Evolutionary conservation across 2,113 vertebrate species (phyloP).

Genomic region (Entosphenus tridentatus): DNA sequence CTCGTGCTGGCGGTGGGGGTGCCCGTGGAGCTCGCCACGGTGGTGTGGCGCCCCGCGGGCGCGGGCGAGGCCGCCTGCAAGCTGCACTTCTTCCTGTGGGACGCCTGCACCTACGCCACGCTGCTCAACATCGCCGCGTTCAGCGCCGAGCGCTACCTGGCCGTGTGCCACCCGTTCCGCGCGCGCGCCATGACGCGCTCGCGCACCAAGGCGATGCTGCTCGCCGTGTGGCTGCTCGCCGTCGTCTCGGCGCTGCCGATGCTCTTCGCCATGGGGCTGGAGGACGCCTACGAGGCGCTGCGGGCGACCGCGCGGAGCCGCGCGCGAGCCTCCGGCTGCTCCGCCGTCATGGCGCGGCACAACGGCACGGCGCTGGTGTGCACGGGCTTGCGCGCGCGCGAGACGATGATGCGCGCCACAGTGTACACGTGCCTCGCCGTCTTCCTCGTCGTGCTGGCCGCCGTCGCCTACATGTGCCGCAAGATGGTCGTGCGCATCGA

Average conservation of each 20-base stretch:
- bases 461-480: conserved; percentile 10
- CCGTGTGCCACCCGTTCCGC: conserved; percentile 12
- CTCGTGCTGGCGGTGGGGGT: conserved; percentile 11
- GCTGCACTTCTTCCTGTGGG: conserved; percentile 13
- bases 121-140: conserved; percentile 13
- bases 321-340: too few relatives aligned
- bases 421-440: conserved; percentile 11
- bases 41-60: conserved; percentile 13
- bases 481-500: conserved; percentile 11
- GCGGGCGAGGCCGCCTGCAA: conserved; percentile 9
- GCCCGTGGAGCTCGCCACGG: conserved; percentile 12
- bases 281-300: conserved; percentile 8
- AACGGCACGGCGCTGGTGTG: conserved; percentile 7
- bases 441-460: conserved; percentile 10
- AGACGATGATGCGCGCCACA: conserved; percentile 7
- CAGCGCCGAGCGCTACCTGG: conserved; percentile 13
- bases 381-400: conserved; percentile 9
- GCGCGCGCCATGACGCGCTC: conserved; percentile 6
- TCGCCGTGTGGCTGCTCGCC: conserved; percentile 10
- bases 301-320: background rate
- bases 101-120: conserved; percentile 13
- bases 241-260: conserved; percentile 10
- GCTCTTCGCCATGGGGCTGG: conserved; percentile 12
- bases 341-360: background rate
- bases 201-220: conserved; percentile 10